These are phyloP conservation scores for Marmota flaviventris DNA, from an alignment of 2,113 vertebrate species.

Conservation along the genomic window DNA sequence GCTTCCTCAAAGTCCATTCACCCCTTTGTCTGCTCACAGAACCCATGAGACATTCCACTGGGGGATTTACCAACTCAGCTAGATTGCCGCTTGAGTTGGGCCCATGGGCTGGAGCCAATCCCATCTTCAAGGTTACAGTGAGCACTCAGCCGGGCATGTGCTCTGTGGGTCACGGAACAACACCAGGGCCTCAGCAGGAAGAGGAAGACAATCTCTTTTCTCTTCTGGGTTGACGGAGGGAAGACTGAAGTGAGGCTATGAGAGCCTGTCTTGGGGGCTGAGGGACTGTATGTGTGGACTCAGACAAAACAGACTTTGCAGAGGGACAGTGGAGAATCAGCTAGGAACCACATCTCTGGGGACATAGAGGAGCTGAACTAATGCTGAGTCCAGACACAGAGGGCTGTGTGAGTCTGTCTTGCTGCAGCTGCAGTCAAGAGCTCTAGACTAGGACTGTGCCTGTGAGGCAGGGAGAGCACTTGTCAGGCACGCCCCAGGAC, in stretches of 20 bases:
- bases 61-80: not conserved
- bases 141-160: not conserved
- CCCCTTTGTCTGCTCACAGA: not conserved
- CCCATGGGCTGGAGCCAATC: not conserved
- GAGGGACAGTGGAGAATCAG: not conserved
- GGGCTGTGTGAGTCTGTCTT: too few species aligned
- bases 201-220: not conserved
- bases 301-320: not conserved
- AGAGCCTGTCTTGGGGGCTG: not conserved
- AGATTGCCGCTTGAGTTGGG: not conserved
- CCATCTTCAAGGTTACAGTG: not conserved
- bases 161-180: not conserved
- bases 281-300: not conserved
- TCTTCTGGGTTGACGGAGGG: not conserved
- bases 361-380: fast-evolving
- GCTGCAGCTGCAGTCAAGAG: too few species aligned
- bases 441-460: too few species aligned
- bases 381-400: not conserved
- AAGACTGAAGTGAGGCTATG: not conserved
- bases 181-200: not conserved
- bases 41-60: not conserved
- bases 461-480: too few species aligned
- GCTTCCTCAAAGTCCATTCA: not conserved
- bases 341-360: not conserved
- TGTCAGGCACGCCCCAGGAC: not conserved